Percentiles rank a stretch among this genome's conserved stretches.
Conservation (phyloP, 2,113 vertebrate genomes). For the Calyptommatus sinebrachiatus region DNA sequence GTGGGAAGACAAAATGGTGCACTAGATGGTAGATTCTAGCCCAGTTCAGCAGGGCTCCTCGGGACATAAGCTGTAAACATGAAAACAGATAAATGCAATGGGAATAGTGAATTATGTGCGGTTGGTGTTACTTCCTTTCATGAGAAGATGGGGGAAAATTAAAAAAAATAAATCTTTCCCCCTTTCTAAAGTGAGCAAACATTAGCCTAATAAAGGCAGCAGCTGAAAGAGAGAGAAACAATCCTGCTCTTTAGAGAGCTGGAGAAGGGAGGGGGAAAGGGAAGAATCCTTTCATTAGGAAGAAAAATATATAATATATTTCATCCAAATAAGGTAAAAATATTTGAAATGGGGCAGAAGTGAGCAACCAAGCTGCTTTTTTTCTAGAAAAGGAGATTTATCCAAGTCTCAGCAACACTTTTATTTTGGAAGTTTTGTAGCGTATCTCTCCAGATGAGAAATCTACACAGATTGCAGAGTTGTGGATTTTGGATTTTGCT, state of each 20-base stretch:
- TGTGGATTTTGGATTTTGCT: slow-evolving; percentile 30
- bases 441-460: slow-evolving; percentile 61
- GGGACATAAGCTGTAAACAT: background rate
- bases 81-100: slow-evolving; percentile 10
- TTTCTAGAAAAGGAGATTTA: slow-evolving; percentile 73
- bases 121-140: slow-evolving; percentile 54
- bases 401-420: slow-evolving; percentile 68
- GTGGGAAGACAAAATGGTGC: no score
- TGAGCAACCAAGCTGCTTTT: slow-evolving; percentile 67
- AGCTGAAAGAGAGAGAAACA: slow-evolving; percentile 68
- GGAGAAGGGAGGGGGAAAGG: slow-evolving; percentile 37
- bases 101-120: slow-evolving; percentile 31
- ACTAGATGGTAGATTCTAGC: no score
- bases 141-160: slow-evolving; percentile 52
- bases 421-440: slow-evolving; percentile 49
- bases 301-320: slow-evolving; percentile 79
- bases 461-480: slow-evolving; percentile 30
- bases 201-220: slow-evolving; percentile 80
- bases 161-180: slow-evolving; percentile 58
- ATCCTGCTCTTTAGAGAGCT: slow-evolving; percentile 55
- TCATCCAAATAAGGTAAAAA: slow-evolving; percentile 88
- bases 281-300: slow-evolving; percentile 73
- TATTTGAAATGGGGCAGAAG: slow-evolving; percentile 83
- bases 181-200: slow-evolving; percentile 69
- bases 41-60: no score